Conservation (phyloP, 2,113 vertebrate species). For the Beaufortia kweichowensis region DNA sequence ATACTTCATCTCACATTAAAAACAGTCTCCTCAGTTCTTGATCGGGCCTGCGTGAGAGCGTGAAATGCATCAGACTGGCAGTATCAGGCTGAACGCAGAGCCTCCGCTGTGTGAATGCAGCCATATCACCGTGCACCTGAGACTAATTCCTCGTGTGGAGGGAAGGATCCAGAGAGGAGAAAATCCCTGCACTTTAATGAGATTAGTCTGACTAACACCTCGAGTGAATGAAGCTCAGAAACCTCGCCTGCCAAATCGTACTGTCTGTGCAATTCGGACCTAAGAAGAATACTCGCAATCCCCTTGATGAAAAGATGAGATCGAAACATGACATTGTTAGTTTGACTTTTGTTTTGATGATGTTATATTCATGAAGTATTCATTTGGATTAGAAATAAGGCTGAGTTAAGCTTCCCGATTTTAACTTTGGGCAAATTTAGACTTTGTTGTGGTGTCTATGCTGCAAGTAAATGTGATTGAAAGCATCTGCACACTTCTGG, state of each 20-base stretch:
- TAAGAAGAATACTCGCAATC: slow-evolving; percentile 35
- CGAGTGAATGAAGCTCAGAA: slow-evolving; percentile 49
- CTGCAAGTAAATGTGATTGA: slow-evolving; percentile 13
- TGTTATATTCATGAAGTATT: slow-evolving; percentile 15
- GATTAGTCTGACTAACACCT: slow-evolving; percentile 57
- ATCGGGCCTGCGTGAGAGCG: slow-evolving; percentile 28
- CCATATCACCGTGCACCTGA: slow-evolving; percentile 43
- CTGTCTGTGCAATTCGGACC: slow-evolving; percentile 36
- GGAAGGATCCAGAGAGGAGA: slow-evolving; percentile 21
- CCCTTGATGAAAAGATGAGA: slow-evolving; percentile 36
- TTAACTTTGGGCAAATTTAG: not conserved
- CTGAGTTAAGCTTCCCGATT: slow-evolving; percentile 15
- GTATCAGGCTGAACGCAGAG: slow-evolving; percentile 6
- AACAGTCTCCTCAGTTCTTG: slow-evolving; percentile 16
- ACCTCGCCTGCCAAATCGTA: slow-evolving; percentile 35
- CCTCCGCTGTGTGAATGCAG: not conserved
- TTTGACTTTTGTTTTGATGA: slow-evolving; percentile 22
- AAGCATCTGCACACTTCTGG: slow-evolving; percentile 4
- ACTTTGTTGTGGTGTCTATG: slow-evolving; percentile 18
- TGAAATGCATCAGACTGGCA: slow-evolving; percentile 28
- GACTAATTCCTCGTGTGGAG: slow-evolving; percentile 49
- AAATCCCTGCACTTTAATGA: slow-evolving; percentile 45
- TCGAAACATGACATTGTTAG: not conserved
- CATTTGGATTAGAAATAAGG: slow-evolving; percentile 5
- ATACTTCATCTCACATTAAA: slow-evolving; percentile 27